Evolutionary conservation across 1,140 invertebrate species (phyloP), one percentile per base, ranked within the genome.

Genomic region (Nomia melanderi): DNA sequence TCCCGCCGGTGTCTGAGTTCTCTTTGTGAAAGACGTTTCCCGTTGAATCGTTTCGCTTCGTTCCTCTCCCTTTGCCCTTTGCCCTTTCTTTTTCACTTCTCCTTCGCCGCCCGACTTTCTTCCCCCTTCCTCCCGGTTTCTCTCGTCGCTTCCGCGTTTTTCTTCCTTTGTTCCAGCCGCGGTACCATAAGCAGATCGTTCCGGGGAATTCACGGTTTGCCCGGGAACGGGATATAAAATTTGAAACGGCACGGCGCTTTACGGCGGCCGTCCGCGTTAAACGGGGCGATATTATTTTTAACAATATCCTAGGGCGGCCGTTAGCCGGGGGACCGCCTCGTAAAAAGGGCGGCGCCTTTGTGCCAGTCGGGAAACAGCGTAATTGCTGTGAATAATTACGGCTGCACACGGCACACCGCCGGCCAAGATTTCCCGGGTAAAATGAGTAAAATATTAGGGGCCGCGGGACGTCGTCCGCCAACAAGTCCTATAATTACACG

Each of bases 361-460:
- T 73, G 27, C 65, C 36, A 73, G 64, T 71, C 70, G 57, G 69
- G 56, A 78, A 82, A 60, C 65, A 41, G 53, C 81, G 60, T 77
- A 83, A 83, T 78, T 82, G 81, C 75, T 60, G 66, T 63, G 56
- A 64, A 82, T 77, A 82, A 83, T 83, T 83, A 72, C 80, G 29
- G 39, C 44, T 11, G 50, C 39, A 41, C 56, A 11, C 53, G 53
- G 53, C 25, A 25, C 20, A 29, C 20, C 2, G 65, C 33, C 70
- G 33, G 3, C 63, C 80, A 64, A 82, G 66, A 81, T 69, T 73
- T 57, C n/a, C 39, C 79, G 31, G 33, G 47, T 62, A 31, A 82
- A 83, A 82, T 66, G 70, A 57, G 63, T 66, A 81, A 83, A 83
- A 82, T 60, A 82, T 66, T 67, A 69, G 63, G 17, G 33, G 27